Conservation (phyloP, 2,113 vertebrate species). For the Ictidomys tridecemlineatus region DNA sequence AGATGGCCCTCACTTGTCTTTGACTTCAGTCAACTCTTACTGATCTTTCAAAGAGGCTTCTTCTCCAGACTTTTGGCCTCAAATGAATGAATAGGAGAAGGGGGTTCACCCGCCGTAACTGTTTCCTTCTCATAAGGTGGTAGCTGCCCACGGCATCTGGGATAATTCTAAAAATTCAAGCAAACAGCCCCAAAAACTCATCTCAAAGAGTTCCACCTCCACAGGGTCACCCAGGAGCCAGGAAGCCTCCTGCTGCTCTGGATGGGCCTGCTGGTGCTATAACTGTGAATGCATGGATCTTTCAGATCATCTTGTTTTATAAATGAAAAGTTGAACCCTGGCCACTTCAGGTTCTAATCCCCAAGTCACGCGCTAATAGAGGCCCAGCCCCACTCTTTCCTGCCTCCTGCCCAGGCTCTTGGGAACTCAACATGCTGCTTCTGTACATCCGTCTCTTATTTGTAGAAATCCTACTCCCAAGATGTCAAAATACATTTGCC, state of each 20-base stretch:
- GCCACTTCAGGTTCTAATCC: neutral
- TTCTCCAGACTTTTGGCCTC: neutral
- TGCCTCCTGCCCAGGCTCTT: neutral
- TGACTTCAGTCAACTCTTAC: neutral
- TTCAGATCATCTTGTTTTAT: constrained; percentile 47
- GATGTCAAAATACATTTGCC: neutral
- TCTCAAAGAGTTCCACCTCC: neutral
- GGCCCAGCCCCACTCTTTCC: constrained; percentile 17
- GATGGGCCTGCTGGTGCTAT: neutral
- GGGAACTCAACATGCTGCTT: neutral
- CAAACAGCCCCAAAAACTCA: neutral
- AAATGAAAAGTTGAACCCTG: constrained; percentile 46
- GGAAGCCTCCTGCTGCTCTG: neutral
- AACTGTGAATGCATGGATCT: neutral
- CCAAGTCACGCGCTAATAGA: constrained; percentile 38
- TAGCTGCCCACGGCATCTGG: neutral
- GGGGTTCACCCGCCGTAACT: neutral
- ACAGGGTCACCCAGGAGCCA: neutral
- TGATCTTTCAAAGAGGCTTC: neutral
- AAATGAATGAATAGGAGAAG: neutral
- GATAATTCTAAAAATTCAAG: neutral
- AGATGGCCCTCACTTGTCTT: neutral
- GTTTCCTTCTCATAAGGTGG: neutral
- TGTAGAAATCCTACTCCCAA: neutral
- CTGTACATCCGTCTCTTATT: neutral